phyloP scores from a whole-genome alignment of 1,140 invertebrate genomes.

The Caenorhabditis briggsae region DNA sequence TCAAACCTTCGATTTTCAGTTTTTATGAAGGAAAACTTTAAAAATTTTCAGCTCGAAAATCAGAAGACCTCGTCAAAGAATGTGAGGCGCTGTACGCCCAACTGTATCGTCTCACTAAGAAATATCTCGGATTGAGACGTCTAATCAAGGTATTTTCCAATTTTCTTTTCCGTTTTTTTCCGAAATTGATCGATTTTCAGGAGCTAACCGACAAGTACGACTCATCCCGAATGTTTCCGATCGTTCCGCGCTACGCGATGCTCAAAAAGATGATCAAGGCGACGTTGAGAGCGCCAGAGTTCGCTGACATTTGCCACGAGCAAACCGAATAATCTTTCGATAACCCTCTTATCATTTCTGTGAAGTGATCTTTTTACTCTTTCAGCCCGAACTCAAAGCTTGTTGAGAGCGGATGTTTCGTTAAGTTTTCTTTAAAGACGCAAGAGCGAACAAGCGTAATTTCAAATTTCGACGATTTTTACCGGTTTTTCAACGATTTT shows the following conservation, averaged over 20 bases:
- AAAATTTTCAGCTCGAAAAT: slow-evolving; percentile 86
- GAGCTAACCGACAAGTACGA: slow-evolving; percentile 88
- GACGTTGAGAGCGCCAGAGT: slow-evolving; percentile 91
- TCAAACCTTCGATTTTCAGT: too few species aligned
- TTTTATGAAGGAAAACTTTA: slow-evolving; percentile 13
- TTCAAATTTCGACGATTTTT: too few species aligned
- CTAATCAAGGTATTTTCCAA: slow-evolving; percentile 83
- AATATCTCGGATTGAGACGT: slow-evolving; percentile 89
- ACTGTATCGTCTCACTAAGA: slow-evolving; percentile 89
- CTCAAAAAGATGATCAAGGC: slow-evolving; percentile 95
- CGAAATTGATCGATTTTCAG: not conserved
- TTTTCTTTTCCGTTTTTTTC: not conserved
- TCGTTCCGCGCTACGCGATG: slow-evolving; percentile 91
- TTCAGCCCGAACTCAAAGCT: not conserved
- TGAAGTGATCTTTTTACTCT: slow-evolving; percentile 22
- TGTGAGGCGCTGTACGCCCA: slow-evolving; percentile 95
- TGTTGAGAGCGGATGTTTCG: too few species aligned
- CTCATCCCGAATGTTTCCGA: slow-evolving; percentile 90
- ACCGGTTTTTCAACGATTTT: too few species aligned
- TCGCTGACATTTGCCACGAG: slow-evolving; percentile 94
- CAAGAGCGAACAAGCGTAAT: too few species aligned
- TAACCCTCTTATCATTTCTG: slow-evolving; percentile 21
- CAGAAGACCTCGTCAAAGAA: slow-evolving; percentile 90
- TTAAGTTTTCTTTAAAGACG: too few species aligned
- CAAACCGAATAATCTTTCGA: slow-evolving; percentile 54